phyloP scores from a whole-genome alignment of 2,797 vertebrate species.

The Helarctos malayanus region DNA sequence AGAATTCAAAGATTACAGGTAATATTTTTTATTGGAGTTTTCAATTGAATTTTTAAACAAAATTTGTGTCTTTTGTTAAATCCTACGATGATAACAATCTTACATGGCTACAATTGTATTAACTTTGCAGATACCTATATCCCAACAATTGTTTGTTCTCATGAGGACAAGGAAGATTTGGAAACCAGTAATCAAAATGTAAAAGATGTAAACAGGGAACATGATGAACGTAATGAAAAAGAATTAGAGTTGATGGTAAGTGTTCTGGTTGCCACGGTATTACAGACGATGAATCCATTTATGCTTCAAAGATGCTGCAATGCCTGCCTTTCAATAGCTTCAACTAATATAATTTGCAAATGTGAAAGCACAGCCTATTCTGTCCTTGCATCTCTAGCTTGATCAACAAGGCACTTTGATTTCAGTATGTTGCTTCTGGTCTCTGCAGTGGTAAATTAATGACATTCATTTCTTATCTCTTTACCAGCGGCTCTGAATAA shows the following conservation, averaged over 20 bases:
- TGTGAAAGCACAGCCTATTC: constrained; percentile 80
- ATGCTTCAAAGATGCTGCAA: constrained; percentile 85
- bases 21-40: constrained; percentile 82
- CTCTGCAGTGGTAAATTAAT: constrained; percentile 87
- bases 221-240: constrained; percentile 87
- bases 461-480: constrained; percentile 82
- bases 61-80: constrained; percentile 51
- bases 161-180: constrained; percentile 84
- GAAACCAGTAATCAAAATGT: constrained; percentile 81
- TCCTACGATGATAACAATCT: constrained; percentile 40
- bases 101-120: constrained; percentile 80
- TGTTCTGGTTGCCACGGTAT: constrained; percentile 87
- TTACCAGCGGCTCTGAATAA: constrained; percentile 84
- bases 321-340: constrained; percentile 84
- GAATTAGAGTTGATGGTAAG: constrained; percentile 91
- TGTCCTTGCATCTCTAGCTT: constrained; percentile 81
- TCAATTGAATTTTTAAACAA: background rate
- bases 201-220: constrained; percentile 83
- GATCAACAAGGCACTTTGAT: constrained; percentile 88
- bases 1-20: constrained; percentile 89
- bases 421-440: constrained; percentile 83
- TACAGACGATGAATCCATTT: constrained; percentile 87
- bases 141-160: constrained; percentile 88
- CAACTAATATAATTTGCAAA: constrained; percentile 88
- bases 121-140: constrained; percentile 86